A percentile compares a stretch with the other conserved stretches of the same genome.
These are phyloP conservation scores for Dolichotis patagonum DNA, from an alignment of 2,113 vertebrate species.

Conservation along the genomic window DNA sequence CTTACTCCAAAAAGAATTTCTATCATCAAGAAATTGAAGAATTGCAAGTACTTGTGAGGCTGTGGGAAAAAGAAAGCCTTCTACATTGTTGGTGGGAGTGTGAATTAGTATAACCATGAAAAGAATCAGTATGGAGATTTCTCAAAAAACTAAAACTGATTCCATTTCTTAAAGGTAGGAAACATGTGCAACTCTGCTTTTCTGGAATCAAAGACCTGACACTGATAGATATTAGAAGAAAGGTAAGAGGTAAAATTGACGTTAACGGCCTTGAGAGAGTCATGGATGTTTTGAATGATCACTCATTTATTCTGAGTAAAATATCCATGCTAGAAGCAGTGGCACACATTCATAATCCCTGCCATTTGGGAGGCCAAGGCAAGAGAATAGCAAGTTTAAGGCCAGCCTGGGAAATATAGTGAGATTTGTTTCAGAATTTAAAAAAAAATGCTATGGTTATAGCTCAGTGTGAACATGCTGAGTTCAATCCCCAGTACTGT, in stretches of 20 bases:
- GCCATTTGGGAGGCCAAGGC: neutral
- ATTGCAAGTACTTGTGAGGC: neutral
- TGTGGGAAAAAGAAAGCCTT: neutral
- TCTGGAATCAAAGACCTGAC: neutral
- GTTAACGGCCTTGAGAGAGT: constrained; percentile 2
- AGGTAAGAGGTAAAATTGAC: neutral
- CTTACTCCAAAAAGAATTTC: neutral
- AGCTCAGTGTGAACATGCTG: neutral
- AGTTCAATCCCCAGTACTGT: neutral
- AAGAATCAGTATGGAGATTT: neutral
- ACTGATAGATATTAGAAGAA: neutral
- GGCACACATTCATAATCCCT: neutral
- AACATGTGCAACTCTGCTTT: neutral
- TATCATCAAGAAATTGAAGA: neutral
- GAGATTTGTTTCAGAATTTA: neutral
- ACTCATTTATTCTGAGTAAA: constrained; percentile 32
- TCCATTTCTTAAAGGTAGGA: constrained; percentile 5
- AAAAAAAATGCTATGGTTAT: neutral
- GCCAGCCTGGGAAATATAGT: neutral
- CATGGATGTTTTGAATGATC: neutral
- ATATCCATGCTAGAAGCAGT: neutral
- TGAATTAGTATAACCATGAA: neutral
- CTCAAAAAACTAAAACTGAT: neutral
- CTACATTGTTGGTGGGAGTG: neutral
- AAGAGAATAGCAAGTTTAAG: neutral